Conservation (phyloP, 1,140 invertebrate species). For the Heliconius melpomene region DNA sequence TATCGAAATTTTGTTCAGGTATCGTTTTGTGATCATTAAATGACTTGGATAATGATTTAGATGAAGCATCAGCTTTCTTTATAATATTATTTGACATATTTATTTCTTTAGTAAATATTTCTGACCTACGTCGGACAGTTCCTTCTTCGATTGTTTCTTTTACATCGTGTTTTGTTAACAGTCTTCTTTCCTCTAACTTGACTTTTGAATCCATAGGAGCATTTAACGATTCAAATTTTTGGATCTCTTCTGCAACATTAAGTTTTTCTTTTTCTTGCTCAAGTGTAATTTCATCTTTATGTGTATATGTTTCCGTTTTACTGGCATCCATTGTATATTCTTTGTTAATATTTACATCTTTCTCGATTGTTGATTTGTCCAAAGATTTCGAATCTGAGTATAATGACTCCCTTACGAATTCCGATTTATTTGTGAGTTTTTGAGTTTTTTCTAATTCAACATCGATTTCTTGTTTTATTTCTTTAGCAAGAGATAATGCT, state of each 20-base stretch:
- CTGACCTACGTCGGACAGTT: constrained; percentile 35
- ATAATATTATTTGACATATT: constrained; percentile 11
- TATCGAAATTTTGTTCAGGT: not conserved
- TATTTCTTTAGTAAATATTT: constrained; percentile 35
- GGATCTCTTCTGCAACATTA: constrained; percentile 29
- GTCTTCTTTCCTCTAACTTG: constrained; percentile 38
- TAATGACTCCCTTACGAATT: not conserved
- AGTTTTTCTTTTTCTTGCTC: constrained; percentile 21
- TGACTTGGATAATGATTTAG: constrained; percentile 4
- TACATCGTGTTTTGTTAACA: constrained; percentile 38
- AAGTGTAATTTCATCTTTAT: not conserved
- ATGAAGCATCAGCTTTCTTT: constrained; percentile 4
- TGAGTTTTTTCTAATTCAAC: constrained; percentile 19
- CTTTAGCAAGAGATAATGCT: constrained; percentile 27
- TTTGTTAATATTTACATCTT: not conserved
- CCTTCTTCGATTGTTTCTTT: constrained; percentile 40
- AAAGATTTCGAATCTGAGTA: not conserved
- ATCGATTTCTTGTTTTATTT: constrained; percentile 28
- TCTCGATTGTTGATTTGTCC: not conserved
- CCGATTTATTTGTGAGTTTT: constrained; percentile 12
- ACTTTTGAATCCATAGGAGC: constrained; percentile 20
- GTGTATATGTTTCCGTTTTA: not conserved
- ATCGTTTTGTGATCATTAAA: not conserved
- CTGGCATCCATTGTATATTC: not conserved
- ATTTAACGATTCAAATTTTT: constrained; percentile 36